Evolutionary conservation across 2,113 vertebrate genomes (phyloP).

Genomic region (Cygnus buccinator): DNA sequence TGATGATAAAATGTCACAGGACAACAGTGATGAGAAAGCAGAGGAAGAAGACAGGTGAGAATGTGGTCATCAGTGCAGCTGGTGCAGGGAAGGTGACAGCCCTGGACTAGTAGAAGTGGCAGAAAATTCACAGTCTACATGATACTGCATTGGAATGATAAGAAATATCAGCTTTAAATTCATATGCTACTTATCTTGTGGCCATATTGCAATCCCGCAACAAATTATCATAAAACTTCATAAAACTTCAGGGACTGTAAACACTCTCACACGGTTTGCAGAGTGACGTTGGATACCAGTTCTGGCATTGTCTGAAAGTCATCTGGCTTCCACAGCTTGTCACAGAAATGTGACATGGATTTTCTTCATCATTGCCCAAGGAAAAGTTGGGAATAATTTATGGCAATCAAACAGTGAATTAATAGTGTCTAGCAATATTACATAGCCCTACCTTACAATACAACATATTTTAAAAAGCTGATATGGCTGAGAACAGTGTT

Average conservation of each 20-base stretch:
- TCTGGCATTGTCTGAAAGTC: not conserved
- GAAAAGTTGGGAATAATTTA: constrained; percentile 72
- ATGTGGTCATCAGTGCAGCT: not conserved
- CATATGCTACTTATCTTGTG: not conserved
- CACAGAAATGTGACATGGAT: constrained; percentile 27
- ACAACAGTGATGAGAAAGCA: not conserved
- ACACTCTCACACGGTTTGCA: fast-evolving
- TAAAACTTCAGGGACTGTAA: not conserved
- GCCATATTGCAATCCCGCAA: not conserved
- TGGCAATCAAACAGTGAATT: constrained; percentile 46
- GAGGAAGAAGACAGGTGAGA: not conserved
- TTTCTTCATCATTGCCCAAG: constrained; percentile 28
- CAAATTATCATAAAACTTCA: not conserved
- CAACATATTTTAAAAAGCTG: constrained; percentile 64
- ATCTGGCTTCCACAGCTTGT: not conserved
- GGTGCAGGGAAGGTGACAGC: not conserved
- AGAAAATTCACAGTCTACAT: not conserved
- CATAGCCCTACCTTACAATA: constrained; percentile 66
- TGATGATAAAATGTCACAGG: not conserved
- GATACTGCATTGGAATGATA: not conserved
- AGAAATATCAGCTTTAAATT: not conserved
- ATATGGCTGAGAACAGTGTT: constrained; percentile 73
- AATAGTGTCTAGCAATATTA: constrained; percentile 38
- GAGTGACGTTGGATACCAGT: not conserved
- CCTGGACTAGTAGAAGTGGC: not conserved